Evolutionary conservation across 2,797 vertebrate species (phyloP), one percentile per base, ranked within the genome.

Genomic region (Rhinella marina): DNA sequence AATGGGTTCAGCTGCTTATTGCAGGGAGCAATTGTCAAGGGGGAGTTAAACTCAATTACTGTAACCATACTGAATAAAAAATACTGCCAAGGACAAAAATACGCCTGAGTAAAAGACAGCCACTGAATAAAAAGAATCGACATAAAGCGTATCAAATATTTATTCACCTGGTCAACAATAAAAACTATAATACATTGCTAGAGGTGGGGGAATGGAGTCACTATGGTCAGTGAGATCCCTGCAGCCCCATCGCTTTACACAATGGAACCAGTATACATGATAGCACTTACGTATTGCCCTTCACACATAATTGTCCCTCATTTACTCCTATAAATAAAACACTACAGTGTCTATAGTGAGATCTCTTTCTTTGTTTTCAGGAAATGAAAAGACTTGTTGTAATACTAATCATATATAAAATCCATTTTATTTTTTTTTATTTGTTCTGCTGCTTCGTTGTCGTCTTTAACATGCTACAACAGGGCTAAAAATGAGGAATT

Each of bases 131-230:
- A 41, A 97, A 93, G 95, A 95, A 97, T 98, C 96, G 95, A 99
- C 97, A 98, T 99, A 98, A 99, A 99, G 97, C 96, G 97, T 99
- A 99, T 99, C 98, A 99, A 99, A 99, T 99, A 99, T 99, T 99
- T 99, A 99, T 99, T 99, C 98, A 98, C 98, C 97, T 98, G 98
- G 97, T 97, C 96, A 99, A 99, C 98, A 99, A 98, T 75, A 75
- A 98, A 97, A 96, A 97, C 97, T 99, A 98, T 98, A 97, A 98
- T 99, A 99, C 98, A 99, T 98, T 97, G 97, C 98, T 97, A 99
- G 97, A 97, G 97, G 97, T 97, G 96, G 96, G 96, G 96, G 97
- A 96, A 97, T 96, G 97, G 97, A 98, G 96, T 97, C 97, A 96
- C 97, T 96, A 96, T 95, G 96, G 96, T 96, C 97, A 97, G 95